Evolutionary conservation across 2,113 vertebrate genomes (phyloP), one percentile per base, ranked within the genome.

Genomic region (Erinaceus europaeus): DNA sequence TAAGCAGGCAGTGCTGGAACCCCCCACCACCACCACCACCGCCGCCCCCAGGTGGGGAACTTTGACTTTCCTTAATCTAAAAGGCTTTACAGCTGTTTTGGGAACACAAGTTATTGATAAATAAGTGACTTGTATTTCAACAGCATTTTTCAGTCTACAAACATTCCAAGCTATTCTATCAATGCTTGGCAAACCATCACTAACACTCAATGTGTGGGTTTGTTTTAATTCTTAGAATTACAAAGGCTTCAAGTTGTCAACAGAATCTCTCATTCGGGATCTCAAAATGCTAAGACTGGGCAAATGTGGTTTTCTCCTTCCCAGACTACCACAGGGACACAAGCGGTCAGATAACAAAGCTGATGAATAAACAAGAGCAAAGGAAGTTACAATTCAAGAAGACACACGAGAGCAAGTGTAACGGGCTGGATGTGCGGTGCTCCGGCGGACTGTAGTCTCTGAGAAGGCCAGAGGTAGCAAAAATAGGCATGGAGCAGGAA

Each of bases 161-260:
- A 67, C 62, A 88, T 62, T 65, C 42, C 76, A 79, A 69, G 65
- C 23, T 50, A 61, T 7, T 71, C 64, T 69, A 80, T 32, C 61
- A 76, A 73, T 36, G 61, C 44, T 55, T 76, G 36, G 68, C 38
- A 81, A 81, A 71, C 17, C 72, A 73, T 71, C 38, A 77, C 65
- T 65, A 78, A 6, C n/a, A 50, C 27, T 72, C 25, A 69, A 44
- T 59, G 34, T 15, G 2, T 14, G 88, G 68, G 32, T 80, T 61
- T 78, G 25, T 78, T 90, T 94, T 44, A 83, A 50, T 82, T 91
- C 62, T 42, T 62, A 42, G 68, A 90, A 85, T 82, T n/a, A 72
- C 38, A 93, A 92, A 65, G 9, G 20, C 78, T 64, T 61, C 44
- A 85, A 74, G 55, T 25, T 85, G 74, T 53, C 75, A 64, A 83